Percentiles rank a stretch among this genome's conserved stretches.
Conservation (phyloP, 2,113 vertebrate genomes). For the Penelope pileata region DNA sequence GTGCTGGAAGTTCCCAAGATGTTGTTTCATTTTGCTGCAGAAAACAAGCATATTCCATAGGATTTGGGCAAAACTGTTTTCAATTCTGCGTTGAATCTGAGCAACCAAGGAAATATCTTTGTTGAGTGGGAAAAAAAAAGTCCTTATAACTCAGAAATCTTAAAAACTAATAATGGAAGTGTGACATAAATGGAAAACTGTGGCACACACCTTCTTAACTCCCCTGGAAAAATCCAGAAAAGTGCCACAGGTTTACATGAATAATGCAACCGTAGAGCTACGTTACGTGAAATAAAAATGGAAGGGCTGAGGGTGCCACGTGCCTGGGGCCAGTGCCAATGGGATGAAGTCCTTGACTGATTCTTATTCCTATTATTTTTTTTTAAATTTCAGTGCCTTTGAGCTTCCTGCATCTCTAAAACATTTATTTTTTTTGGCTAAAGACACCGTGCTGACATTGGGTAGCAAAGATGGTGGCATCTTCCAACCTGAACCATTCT, state of each 20-base stretch:
- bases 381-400: not conserved
- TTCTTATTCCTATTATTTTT: not conserved
- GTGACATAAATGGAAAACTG: not conserved
- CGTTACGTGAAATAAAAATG: not conserved
- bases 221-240: not conserved
- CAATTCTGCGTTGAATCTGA: not conserved
- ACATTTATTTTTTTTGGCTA: not conserved
- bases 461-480: not conserved
- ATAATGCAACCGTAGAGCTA: not conserved
- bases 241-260: not conserved
- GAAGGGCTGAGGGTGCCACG: not conserved
- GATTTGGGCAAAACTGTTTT: not conserved
- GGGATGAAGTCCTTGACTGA: not conserved
- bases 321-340: rapidly evolving
- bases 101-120: not conserved
- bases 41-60: not conserved
- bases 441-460: not conserved
- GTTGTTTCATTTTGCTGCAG: not conserved
- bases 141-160: not conserved
- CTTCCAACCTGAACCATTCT: no score
- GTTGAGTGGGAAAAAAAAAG: not conserved
- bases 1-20: not conserved
- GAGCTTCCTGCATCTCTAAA: not conserved
- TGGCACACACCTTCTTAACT: rapidly evolving
- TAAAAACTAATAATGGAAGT: not conserved